A percentile compares a stretch with the other conserved stretches of the same genome.
Conservation (phyloP, 2,797 vertebrate species). For the Odontamblyopus lacepedii region DNA sequence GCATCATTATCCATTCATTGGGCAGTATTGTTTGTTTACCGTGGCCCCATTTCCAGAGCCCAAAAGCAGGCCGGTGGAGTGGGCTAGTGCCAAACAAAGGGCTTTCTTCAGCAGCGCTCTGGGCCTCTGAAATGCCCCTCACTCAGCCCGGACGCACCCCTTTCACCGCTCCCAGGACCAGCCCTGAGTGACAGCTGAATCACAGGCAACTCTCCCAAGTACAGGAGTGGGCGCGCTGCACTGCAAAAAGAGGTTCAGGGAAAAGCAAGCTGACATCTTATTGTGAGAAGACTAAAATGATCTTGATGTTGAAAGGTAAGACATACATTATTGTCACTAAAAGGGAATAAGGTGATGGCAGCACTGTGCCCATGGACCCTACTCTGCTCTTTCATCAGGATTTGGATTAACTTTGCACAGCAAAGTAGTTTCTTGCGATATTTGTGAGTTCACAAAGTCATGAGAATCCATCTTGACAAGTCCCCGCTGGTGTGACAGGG, state of each 20-base stretch:
- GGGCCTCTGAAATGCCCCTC: constrained; percentile 84
- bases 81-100: constrained; percentile 85
- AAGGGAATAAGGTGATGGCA: too few relatives aligned
- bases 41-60: constrained; percentile 87
- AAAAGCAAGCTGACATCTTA: not conserved
- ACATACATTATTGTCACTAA: too few relatives aligned
- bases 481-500: too few relatives aligned
- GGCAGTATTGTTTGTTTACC: constrained; percentile 89
- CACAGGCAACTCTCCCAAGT: constrained; percentile 81
- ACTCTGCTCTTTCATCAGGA: too few relatives aligned
- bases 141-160: constrained; percentile 79
- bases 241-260: constrained; percentile 43
- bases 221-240: constrained; percentile 67
- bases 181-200: constrained; percentile 96
- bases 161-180: constrained; percentile 84
- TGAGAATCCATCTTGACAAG: too few relatives aligned
- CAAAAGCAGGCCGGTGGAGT: constrained; percentile 81
- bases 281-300: too few relatives aligned
- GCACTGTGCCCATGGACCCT: too few relatives aligned
- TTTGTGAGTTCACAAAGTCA: too few relatives aligned
- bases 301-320: too few relatives aligned
- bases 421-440: too few relatives aligned
- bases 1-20: constrained; percentile 84
- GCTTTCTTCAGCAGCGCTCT: constrained; percentile 79
- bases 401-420: too few relatives aligned